Conservation (phyloP, 2,113 vertebrate genomes). For the Dipodomys spectabilis region DNA sequence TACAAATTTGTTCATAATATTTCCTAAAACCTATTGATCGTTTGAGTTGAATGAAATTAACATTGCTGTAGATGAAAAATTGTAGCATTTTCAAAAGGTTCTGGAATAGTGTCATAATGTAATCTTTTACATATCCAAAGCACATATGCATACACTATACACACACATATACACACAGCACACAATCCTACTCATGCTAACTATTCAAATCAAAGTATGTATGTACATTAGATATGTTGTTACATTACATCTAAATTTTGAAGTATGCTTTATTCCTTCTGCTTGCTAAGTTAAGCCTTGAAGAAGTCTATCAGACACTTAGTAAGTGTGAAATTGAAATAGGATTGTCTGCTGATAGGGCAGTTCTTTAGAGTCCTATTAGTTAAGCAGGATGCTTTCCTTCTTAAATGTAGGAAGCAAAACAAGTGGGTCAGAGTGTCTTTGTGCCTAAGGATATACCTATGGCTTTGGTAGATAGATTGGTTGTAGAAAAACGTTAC, state of each 20-base stretch:
- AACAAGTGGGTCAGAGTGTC: background rate
- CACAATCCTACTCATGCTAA: background rate
- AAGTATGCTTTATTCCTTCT: background rate
- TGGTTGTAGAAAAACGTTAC: background rate
- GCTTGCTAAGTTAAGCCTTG: background rate
- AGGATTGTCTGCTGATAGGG: background rate
- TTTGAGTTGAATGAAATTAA: background rate
- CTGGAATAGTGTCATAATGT: background rate
- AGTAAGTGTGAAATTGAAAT: background rate
- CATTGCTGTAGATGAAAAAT: background rate
- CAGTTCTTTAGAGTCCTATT: accelerated
- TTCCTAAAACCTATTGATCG: background rate
- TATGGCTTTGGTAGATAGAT: background rate
- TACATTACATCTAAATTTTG: background rate
- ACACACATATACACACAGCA: background rate
- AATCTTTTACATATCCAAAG: background rate
- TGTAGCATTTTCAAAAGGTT: background rate
- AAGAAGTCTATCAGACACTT: background rate
- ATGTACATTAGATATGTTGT: background rate
- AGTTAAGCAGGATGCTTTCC: too few relatives aligned
- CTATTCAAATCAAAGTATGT: background rate
- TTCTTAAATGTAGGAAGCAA: background rate
- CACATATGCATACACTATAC: background rate
- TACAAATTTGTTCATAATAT: background rate
- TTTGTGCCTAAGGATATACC: background rate